Evolutionary conservation across 2,113 vertebrate genomes (phyloP).

Genomic region (Apodemus sylvaticus): DNA sequence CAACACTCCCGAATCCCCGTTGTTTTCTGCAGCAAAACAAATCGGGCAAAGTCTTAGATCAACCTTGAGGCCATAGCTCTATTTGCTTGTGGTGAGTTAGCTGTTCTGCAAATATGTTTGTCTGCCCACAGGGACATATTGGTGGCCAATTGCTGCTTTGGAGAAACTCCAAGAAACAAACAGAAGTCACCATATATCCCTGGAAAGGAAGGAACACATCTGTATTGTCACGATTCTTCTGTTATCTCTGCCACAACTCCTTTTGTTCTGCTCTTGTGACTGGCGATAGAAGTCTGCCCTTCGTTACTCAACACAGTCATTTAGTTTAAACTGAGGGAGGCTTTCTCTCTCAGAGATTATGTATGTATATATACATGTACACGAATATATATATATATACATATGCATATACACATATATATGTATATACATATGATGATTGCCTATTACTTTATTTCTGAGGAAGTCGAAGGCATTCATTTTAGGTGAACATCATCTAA

Average conservation of each 20-base stretch:
- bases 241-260: background rate
- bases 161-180: background rate
- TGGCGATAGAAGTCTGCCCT: background rate
- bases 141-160: background rate
- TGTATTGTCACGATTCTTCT: background rate
- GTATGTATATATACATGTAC: background rate
- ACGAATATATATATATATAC: background rate
- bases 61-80: background rate
- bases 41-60: background rate
- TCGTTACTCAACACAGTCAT: background rate
- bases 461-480: background rate
- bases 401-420: background rate
- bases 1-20: background rate
- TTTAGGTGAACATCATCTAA: constrained; percentile 38
- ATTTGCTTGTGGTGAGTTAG: background rate
- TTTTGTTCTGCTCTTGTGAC: background rate
- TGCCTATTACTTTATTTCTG: background rate
- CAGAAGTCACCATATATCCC: background rate
- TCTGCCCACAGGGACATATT: background rate
- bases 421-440: background rate
- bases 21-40: background rate
- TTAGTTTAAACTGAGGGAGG: background rate
- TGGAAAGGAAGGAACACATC: constrained; percentile 32
- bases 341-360: background rate
- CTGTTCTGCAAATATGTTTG: background rate